Evolutionary conservation across 2,113 vertebrate species (phyloP), one percentile per base, ranked within the genome.

Genomic region (Otocyon megalotis): DNA sequence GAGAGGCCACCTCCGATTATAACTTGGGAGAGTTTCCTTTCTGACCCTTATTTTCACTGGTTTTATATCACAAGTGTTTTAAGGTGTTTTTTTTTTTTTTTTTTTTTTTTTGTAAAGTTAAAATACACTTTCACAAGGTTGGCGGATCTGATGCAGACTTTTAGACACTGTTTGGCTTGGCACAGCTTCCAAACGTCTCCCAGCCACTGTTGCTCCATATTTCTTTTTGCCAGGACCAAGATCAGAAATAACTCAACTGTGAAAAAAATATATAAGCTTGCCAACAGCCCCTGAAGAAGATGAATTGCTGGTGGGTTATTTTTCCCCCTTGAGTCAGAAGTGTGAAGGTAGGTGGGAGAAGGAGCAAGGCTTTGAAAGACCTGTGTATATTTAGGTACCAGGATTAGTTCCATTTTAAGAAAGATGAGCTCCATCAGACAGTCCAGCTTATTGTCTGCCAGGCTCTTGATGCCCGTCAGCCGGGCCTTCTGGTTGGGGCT

Each of bases 111-210:
- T 53, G 8, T 88, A 32, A 74, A 90, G 87, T 83, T 50, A 86
- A 96, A 96, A 89, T 79, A 81, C 96, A 96, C 98, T 98, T 98
- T 98, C 88, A 90, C 88, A 71, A 95, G 97, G 93, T 54, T 98
- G 98, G 98, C 93, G 71, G 98, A 69, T 97, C 95, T 87, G 93
- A 86, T 58, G 97, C 84, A 90, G 98, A 88, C 98, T 96, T 96
- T 96, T 82, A 95, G 97, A 98, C 98, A 95, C 94, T 97, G 97
- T 98, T 98, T 98, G 98, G 96, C 97, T 98, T 98, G 98, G 98
- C 98, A 94, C 93, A 35, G 93, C 92, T 97, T 98, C 97, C 96
- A 90, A 65, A 62, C 54, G 97, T 97, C 98, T 98, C 97, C 97
- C 97, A 82, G 97, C 98, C 97, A 96, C 93, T 86, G 87, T 93